Evolutionary conservation across 2,888 invertebrate species (phyloP).

Genomic region (Galerucella pusilla): DNA sequence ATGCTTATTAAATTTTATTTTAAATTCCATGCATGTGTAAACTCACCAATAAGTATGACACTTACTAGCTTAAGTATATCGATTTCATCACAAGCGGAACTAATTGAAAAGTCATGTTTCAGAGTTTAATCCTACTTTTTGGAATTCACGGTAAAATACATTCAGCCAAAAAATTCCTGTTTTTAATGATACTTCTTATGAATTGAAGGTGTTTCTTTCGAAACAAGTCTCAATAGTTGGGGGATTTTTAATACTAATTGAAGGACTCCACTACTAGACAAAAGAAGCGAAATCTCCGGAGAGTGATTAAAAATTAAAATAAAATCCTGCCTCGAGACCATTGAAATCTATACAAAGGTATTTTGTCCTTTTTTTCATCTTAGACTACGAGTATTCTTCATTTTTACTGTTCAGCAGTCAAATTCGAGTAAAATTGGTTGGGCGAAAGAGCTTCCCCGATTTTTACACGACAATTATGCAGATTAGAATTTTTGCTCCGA

Average conservation of each 20-base stretch:
- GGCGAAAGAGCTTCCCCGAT: conserved; percentile 31
- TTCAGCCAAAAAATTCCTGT: neutral
- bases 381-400: conserved; percentile 22
- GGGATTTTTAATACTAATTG: conserved; percentile 7
- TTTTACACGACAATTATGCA: conserved; percentile 53
- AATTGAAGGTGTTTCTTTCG: neutral
- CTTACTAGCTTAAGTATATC: too few relatives aligned
- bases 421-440: conserved; percentile 30
- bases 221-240: neutral
- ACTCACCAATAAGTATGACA: too few relatives aligned
- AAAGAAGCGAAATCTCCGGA: conserved; percentile 18
- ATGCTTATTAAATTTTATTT: too few relatives aligned
- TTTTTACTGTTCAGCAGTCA: conserved; percentile 33
- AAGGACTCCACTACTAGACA: conserved; percentile 16
- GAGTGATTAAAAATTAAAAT: conserved; percentile 31
- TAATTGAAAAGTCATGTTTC: neutral
- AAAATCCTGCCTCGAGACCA: conserved; percentile 24
- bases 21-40: too few relatives aligned
- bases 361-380: conserved; percentile 22
- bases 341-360: conserved; percentile 34
- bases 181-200: neutral
- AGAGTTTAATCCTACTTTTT: neutral
- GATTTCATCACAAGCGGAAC: too few relatives aligned
- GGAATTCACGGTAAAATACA: neutral
- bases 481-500: conserved; percentile 48